These are phyloP conservation scores for Drosophila grimshawi DNA, from an alignment of 1,140 invertebrate species.

Conservation along the genomic window DNA sequence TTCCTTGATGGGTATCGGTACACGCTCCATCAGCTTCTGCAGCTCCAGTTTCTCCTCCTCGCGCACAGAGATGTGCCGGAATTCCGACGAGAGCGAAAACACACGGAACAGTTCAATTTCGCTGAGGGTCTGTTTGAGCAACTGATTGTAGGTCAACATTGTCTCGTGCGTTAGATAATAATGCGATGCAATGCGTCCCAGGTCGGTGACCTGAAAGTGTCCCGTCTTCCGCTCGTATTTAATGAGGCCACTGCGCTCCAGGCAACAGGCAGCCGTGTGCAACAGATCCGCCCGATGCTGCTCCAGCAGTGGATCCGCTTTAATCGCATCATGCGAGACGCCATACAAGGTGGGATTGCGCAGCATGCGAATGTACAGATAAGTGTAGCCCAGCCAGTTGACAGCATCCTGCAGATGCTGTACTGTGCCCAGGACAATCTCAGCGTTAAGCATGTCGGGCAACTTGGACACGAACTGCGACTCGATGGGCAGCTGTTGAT, in stretches of 20 bases:
- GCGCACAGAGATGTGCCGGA: slow-evolving; percentile 95
- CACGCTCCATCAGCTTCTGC: slow-evolving; percentile 98
- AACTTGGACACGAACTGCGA: slow-evolving; percentile 94
- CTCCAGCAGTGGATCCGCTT: slow-evolving; percentile 94
- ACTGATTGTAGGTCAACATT: slow-evolving; percentile 98
- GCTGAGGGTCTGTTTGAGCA: slow-evolving; percentile 97
- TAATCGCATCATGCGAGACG: slow-evolving; percentile 91
- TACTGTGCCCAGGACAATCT: slow-evolving; percentile 98
- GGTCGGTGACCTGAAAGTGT: slow-evolving; percentile 95
- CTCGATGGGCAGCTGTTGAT: slow-evolving; percentile 97
- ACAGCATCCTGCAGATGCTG: slow-evolving; percentile 98
- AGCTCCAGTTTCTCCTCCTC: slow-evolving; percentile 99
- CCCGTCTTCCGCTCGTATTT: slow-evolving; percentile 99
- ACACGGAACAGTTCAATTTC: slow-evolving; percentile 99
- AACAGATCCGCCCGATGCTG: slow-evolving; percentile 96
- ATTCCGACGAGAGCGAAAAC: slow-evolving; percentile 98
- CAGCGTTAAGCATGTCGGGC: slow-evolving; percentile 98
- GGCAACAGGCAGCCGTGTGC: slow-evolving; percentile 96
- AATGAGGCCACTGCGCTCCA: slow-evolving; percentile 96
- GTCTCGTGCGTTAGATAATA: slow-evolving; percentile 99
- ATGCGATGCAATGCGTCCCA: slow-evolving; percentile 98
- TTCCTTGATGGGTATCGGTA: slow-evolving; percentile 99
- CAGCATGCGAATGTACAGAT: slow-evolving; percentile 97
- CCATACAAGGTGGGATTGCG: slow-evolving; percentile 95
- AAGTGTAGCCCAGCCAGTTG: slow-evolving; percentile 98